A percentile compares a stretch with the other conserved stretches of the same genome.
phyloP scores from a whole-genome alignment of 2,113 vertebrate genomes.

The Heloderma charlesbogerti region DNA sequence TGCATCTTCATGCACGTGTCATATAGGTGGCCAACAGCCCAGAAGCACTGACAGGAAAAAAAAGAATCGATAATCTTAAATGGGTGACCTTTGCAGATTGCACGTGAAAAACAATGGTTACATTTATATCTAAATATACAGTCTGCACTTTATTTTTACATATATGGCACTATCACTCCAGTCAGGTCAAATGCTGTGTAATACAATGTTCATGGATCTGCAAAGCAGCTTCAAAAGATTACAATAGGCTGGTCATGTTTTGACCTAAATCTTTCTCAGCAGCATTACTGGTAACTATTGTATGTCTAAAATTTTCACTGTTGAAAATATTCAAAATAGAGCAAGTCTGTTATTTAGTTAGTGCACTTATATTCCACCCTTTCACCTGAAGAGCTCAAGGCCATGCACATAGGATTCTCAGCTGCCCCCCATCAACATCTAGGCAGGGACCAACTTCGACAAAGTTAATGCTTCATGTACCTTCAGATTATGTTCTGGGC shows the following conservation, averaged over 20 bases:
- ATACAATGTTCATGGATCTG: not conserved
- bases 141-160: not conserved
- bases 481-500: not conserved
- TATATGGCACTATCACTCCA: not conserved
- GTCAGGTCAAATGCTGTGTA: not conserved
- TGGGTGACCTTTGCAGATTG: not conserved
- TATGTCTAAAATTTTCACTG: not conserved
- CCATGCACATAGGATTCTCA: not conserved
- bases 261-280: not conserved
- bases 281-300: not conserved
- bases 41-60: not conserved
- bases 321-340: not conserved
- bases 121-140: constrained; percentile 5
- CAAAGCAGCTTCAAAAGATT: not conserved
- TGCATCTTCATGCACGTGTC: not conserved
- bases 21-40: not conserved
- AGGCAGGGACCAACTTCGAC: not conserved
- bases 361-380: not conserved
- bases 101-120: not conserved
- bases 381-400: not conserved
- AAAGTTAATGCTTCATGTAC: not conserved
- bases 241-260: not conserved
- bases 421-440: no score
- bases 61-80: not conserved
- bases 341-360: not conserved